Evolutionary conservation across 1,140 invertebrate species (phyloP).

Genomic region (Atta cephalotes): DNA sequence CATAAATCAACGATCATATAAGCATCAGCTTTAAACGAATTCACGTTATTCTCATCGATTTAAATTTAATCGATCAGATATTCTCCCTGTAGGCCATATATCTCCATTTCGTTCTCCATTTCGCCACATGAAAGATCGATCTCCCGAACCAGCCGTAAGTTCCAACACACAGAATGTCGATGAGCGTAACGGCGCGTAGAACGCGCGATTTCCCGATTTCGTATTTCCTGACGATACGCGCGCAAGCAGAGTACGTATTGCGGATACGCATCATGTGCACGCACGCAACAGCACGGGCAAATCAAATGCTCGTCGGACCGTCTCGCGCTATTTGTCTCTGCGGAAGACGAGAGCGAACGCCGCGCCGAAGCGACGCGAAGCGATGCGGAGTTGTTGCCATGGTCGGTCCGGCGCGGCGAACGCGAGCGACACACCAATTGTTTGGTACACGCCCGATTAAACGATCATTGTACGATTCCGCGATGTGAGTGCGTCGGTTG

Average conservation of each 20-base stretch:
- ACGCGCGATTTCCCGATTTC: constrained; percentile 71
- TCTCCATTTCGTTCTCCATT: constrained; percentile 11
- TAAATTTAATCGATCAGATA: constrained; percentile 18
- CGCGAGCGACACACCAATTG: constrained; percentile 80
- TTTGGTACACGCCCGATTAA: constrained; percentile 85
- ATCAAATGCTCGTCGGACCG: constrained; percentile 84
- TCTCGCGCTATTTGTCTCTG: constrained; percentile 84
- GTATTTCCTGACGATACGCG: constrained; percentile 70
- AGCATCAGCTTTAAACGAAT: not conserved
- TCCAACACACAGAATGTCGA: constrained; percentile 19
- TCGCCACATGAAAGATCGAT: constrained; percentile 36
- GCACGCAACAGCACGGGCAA: constrained; percentile 84
- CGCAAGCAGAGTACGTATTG: constrained; percentile 71
- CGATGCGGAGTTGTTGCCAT: constrained; percentile 70
- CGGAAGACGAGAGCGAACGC: constrained; percentile 83
- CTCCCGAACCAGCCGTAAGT: constrained; percentile 35
- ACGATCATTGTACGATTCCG: constrained; percentile 82
- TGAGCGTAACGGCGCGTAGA: constrained; percentile 55
- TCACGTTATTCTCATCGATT: not conserved
- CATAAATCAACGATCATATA: not conserved
- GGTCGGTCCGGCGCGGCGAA: constrained; percentile 67
- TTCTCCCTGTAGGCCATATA: not conserved
- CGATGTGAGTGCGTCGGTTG: constrained; percentile 68
- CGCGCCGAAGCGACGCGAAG: constrained; percentile 59
- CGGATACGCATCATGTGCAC: constrained; percentile 76